phyloP scores from a whole-genome alignment of 1,140 invertebrate genomes.

The Nylanderia fulva region DNA sequence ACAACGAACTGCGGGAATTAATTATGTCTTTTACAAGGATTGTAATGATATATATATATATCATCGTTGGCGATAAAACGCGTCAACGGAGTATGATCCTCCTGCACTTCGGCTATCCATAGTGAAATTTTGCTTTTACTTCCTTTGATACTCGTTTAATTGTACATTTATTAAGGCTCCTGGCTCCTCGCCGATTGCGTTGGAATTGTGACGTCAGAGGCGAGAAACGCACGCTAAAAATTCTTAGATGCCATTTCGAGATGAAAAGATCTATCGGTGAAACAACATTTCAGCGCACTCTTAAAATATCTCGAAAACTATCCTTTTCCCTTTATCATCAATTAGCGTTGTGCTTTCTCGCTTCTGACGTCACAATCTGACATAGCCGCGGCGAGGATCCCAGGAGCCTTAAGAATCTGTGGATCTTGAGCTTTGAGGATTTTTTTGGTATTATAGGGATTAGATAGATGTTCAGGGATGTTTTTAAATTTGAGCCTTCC shows the following conservation, averaged over 20 bases:
- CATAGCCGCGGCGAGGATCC: no score
- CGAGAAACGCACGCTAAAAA: no score
- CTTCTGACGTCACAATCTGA: no score
- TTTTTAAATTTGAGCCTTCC: not conserved
- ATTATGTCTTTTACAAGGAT: slow-evolving; percentile 65
- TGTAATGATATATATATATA: slow-evolving; percentile 65
- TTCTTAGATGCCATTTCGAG: no score
- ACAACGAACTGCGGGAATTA: slow-evolving; percentile 69
- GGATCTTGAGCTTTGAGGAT: not conserved
- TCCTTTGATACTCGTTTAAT: slow-evolving; percentile 10
- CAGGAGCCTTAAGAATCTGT: no score
- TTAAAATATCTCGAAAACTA: no score
- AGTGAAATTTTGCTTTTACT: slow-evolving; percentile 60
- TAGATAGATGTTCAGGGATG: not conserved
- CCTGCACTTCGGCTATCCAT: slow-evolving; percentile 76
- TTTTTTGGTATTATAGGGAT: not conserved
- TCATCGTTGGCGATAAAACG: slow-evolving; percentile 67
- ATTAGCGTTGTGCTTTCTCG: no score
- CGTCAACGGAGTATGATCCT: slow-evolving; percentile 72
- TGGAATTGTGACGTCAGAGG: no score
- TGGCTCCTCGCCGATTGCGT: no score
- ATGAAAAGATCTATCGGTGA: no score
- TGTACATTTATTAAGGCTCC: not conserved
- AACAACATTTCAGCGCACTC: no score
- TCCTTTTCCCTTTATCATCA: no score